Base-by-base conservation (phyloP, 2,113 vertebrate genomes). In the Periophthalmodon schlosseri region DNA sequence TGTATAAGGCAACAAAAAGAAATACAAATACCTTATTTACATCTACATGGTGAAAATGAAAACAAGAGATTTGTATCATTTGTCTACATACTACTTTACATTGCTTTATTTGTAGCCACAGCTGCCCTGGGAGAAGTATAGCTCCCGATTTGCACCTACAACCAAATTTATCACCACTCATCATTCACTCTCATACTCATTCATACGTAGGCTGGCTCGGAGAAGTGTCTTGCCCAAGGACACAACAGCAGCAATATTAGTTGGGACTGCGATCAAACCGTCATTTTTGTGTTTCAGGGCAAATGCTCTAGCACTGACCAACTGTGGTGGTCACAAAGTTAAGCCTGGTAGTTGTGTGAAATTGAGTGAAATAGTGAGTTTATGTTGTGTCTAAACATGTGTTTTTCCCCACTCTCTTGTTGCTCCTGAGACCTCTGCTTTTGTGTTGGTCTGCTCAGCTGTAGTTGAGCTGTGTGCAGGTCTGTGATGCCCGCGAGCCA, bases 401-500 rank as follows among this genome's bases (percentile, higher is more conserved):
- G 13, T 28, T 23, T 60, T 14, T 15, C 52, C 52, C 52, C 57
- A 15, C 23, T 60, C 7, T 63, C 28, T 34, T 34, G 60, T 34
- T 33, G 60, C 28, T 63, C 60, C 24, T 63, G 24, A 60, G 23
- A 60, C 57, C 61, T 39, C 18, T 65, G 10, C 34, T 65, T 65
- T 39, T 44, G 63, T 65, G 34, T 20, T 39, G 33, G 34, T 28
- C 63, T 20, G 34, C 63, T 39, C 63, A 44, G 63, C 63, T 65
- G 61, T 65, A 34, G 9, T 36, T 4, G 34, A 54, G 61, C 33
- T 67, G 68, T 63, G 50, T 63, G 72, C 46, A 39, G 68, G n/a
- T 69, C 28, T 67, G 68, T 71, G 67, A 36, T 68, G 65, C 66
- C 14, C 75, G 46, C 14, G 47, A 86, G 66, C 63, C 46, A 71